These are phyloP conservation scores for Elaphurus davidianus DNA, from an alignment of 2,113 vertebrate species.

Conservation along the genomic window DNA sequence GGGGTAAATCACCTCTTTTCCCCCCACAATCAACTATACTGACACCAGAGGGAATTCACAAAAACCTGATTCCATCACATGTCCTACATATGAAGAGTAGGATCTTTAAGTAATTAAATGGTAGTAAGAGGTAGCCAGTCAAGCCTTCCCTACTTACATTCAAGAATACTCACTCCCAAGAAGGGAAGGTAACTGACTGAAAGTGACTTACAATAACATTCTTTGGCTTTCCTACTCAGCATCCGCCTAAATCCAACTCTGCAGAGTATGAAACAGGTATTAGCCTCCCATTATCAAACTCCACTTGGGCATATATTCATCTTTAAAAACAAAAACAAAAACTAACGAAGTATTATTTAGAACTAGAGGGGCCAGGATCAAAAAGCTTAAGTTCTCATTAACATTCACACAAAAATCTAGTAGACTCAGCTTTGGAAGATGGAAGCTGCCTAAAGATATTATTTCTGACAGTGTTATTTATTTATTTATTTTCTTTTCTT, in stretches of 20 bases:
- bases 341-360: neutral
- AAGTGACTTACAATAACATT: neutral
- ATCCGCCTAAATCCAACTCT: neutral
- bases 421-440: neutral
- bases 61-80: neutral
- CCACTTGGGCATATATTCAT: neutral
- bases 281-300: neutral
- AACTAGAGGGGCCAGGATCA: neutral
- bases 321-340: neutral
- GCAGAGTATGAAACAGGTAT: neutral
- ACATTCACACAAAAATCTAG: neutral
- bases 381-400: neutral
- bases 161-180: neutral
- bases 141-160: neutral
- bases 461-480: neutral
- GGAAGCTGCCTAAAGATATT: neutral
- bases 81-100: neutral
- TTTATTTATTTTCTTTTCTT: too few species aligned
- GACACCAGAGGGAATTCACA: neutral
- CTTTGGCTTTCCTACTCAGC: neutral
- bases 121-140: neutral
- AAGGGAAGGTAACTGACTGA: neutral
- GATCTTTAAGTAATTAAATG: neutral
- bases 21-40: neutral
- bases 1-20: neutral